Percentiles rank a stretch among this genome's conserved stretches.
phyloP scores from a whole-genome alignment of 1,140 invertebrate genomes.

The Mycetomoellerius zeteki region DNA sequence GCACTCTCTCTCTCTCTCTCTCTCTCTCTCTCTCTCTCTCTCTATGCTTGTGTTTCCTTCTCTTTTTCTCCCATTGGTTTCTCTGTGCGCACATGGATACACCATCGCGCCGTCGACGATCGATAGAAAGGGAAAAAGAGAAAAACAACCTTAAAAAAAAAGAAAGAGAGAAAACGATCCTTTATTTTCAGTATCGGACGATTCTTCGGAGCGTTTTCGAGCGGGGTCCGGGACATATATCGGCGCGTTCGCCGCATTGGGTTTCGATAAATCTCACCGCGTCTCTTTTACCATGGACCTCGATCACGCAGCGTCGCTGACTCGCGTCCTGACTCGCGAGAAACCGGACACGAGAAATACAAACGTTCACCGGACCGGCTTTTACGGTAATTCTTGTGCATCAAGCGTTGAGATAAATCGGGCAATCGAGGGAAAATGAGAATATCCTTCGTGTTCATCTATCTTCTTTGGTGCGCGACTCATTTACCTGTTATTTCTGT shows the following conservation, averaged over 20 bases:
- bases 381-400: conserved; percentile 68
- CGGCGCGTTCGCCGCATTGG: conserved; percentile 70
- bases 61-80: conserved; percentile 11
- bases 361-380: conserved; percentile 57
- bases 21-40: neutral
- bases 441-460: conserved; percentile 16
- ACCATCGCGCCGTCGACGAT: conserved; percentile 44
- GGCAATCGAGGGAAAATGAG: neutral
- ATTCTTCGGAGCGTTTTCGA: conserved; percentile 75
- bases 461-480: neutral
- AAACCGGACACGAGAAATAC: conserved; percentile 67
- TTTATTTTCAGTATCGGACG: conserved; percentile 76
- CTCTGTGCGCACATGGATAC: conserved; percentile 30
- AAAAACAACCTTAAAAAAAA: too few species aligned
- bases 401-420: conserved; percentile 52
- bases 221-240: conserved; percentile 66
- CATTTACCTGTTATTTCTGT: neutral
- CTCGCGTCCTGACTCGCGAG: conserved; percentile 63
- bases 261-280: conserved; percentile 75
- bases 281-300: conserved; percentile 70
- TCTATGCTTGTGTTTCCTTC: neutral
- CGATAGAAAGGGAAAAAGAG: neutral
- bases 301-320: conserved; percentile 68
- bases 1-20: conserved; percentile 10
- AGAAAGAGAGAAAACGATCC: conserved; percentile 35